phyloP scores from a whole-genome alignment of 2,113 vertebrate species.

The Thalassarche chlororhynchos region DNA sequence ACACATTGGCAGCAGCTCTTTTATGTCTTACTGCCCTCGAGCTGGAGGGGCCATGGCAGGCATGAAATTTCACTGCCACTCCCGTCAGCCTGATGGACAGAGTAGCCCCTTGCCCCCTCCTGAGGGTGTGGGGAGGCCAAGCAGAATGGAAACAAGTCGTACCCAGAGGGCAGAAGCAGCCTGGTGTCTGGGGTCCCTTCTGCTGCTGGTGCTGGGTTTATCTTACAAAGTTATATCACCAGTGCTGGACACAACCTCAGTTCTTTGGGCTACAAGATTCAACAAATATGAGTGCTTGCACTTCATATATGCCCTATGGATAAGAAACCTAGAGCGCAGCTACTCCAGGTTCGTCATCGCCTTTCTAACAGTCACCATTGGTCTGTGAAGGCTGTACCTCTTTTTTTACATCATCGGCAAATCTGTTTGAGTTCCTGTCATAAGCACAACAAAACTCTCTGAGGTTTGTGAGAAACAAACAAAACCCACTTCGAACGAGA shows the following conservation, averaged over 20 bases:
- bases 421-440: background rate
- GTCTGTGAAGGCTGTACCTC: background rate
- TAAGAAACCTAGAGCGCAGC: background rate
- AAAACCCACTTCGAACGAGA: background rate
- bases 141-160: background rate
- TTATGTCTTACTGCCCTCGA: background rate
- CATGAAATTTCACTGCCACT: background rate
- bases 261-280: background rate
- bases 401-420: background rate
- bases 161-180: background rate
- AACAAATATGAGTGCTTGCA: background rate
- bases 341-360: background rate
- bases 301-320: background rate
- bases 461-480: background rate
- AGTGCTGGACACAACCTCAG: background rate
- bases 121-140: background rate
- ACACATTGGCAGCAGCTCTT: rapidly evolving
- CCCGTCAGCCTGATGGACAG: background rate
- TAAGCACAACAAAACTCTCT: background rate
- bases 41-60: background rate
- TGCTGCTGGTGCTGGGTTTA: background rate
- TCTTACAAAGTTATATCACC: background rate
- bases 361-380: background rate
- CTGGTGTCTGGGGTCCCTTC: background rate
- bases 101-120: background rate